Percentiles rank a stretch among this genome's conserved stretches.
Evolutionary conservation across 2,113 vertebrate species (phyloP).

Genomic region (Saccopteryx leptura): DNA sequence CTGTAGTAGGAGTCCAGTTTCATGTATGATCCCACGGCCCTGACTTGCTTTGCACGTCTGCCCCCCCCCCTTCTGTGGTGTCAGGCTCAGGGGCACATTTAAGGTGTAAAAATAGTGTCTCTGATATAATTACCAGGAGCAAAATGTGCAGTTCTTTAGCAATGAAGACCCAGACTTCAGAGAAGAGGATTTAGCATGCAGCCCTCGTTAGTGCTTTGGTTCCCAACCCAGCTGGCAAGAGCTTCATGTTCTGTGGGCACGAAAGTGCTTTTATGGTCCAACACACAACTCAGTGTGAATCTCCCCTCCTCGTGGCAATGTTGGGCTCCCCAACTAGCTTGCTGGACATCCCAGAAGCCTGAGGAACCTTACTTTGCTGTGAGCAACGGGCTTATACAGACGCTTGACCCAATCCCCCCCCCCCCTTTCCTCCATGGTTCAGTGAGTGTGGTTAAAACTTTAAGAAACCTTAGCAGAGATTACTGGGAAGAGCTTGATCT

Average conservation of each 20-base stretch:
- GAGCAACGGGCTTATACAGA: not conserved
- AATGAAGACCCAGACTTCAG: not conserved
- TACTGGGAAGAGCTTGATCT: not conserved
- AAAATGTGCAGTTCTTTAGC: not conserved
- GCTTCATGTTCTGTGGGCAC: not conserved
- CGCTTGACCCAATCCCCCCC: no score
- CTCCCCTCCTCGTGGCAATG: not conserved
- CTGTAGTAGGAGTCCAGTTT: not conserved
- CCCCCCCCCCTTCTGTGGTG: not conserved
- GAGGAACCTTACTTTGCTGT: not conserved
- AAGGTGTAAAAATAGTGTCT: not conserved
- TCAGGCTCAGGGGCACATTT: not conserved
- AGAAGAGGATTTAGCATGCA: not conserved
- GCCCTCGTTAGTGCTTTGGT: not conserved
- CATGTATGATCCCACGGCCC: rapidly evolving
- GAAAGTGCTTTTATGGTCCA: not conserved
- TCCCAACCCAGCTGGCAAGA: not conserved
- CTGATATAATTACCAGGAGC: not conserved
- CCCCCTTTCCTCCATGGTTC: not conserved
- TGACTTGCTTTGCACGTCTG: not conserved
- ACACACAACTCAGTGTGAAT: not conserved
- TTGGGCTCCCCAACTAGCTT: not conserved
- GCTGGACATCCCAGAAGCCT: not conserved
- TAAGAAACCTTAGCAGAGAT: not conserved
- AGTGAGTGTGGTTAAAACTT: not conserved